Base-by-base conservation (phyloP, 2,888 invertebrate genomes). In the Salpingus planirostris region DNA sequence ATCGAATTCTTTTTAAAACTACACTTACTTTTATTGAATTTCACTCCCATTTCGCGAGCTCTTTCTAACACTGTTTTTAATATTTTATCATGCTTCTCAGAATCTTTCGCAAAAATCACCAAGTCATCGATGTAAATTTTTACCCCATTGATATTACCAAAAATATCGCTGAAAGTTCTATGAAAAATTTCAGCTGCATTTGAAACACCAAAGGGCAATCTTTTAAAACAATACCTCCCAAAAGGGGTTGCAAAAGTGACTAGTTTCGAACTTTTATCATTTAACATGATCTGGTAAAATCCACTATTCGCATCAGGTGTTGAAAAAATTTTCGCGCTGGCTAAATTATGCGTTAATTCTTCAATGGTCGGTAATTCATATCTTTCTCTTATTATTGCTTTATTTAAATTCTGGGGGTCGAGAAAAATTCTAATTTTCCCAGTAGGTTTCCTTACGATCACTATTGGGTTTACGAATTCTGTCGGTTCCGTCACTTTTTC, bases 401-500 rank as follows among this genome's bases (percentile, higher is more conserved):
- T 22, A 28, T 43, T 40, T 29, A 40, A 29, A 8, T 26, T 11
- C 13, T 29, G 12, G n/a, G 38, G 34, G 21, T 42, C 40, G 15
- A 42, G 21, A 22, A 32, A 35, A 14, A 42, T 36, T 25, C 39
- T 22, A 8, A 42, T 13, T n/a, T 18, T 11, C n/a, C 26, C 31
- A 31, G 30, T 27, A 24, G 36, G 24, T 27, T 49, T 49, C 27
- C 30, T 12, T 6, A 40, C 39, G 7, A 46, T 15, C 1, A 43
- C 39, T 11, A 49, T 37, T n/a, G 38, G 42, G 29, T 42, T 41
- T 10, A 44, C 44, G 29, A 31, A 49, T 18, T 47, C 44, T 12
- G 46, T 27, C 5, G 39, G 29, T 21, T 40, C 36, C 8, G 18
- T 15, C 8, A 31, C 11, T 21, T n/a, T n/a, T n/a, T n/a, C n/a